Base-by-base conservation (phyloP, 1,140 invertebrate species). In the Zaprionus inermis region DNA sequence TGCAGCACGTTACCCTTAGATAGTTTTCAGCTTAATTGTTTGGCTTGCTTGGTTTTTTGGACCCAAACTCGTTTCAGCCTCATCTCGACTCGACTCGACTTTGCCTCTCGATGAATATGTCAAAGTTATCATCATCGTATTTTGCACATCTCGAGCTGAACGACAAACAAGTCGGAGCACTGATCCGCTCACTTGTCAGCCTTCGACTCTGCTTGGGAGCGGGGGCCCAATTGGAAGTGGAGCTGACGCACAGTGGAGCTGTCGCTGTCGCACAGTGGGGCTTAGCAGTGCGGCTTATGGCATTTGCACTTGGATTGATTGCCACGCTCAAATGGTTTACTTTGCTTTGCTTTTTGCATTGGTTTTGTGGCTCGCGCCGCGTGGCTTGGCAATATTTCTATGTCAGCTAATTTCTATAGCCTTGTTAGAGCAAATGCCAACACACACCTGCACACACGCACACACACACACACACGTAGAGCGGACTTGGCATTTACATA, bases 401-500 rank as follows among this genome's bases (percentile, higher is more conserved):
- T 75, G 59, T 61, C 72, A 69, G 72, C 68, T 75, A 71, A 75
- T 75, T 75, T 75, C 72, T 75, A 54, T 75, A 75, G 72, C 72
- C 72, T 75, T 75, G 68, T 75, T 75, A 65, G 57, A 58, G 58
- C 72, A 75, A 75, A 75, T 75, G 72, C 60, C 60, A 71, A 56
- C 32, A 49, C 28, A 38, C 38, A 41, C 38, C 14, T n/a, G n/a
- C 41, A 61, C 32, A 59, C 24, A 24, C 6, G 18, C 36, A 67
- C 32, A 58, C 41, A 60, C 20, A 38, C 11, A 52, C 24, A 58
- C n/a, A 20, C 24, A 71, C 18, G 18, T 12, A 44, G 30, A 38
- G 11, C 14, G 11, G 52, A 20, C 41, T 41, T 11, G n/a, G 64
- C 59, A 70, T 74, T 74, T 64, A 70, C 66, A 74, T 70, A 63